Percentiles rank a stretch among this genome's conserved stretches.
Conservation (phyloP, 2,888 invertebrate species). For the Melanostoma mellinum region DNA sequence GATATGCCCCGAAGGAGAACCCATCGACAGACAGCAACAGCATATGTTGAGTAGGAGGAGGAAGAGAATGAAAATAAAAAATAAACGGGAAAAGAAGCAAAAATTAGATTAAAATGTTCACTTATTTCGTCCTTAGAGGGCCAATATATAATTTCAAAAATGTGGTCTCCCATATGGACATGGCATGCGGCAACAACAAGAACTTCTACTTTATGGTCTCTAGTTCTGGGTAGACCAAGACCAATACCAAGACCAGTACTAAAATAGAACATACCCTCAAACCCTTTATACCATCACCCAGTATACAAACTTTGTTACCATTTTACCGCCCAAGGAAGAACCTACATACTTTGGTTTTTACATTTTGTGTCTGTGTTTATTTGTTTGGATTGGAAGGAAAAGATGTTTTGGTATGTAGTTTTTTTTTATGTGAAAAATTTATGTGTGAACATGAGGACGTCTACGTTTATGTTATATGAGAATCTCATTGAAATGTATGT, state of each 20-base stretch:
- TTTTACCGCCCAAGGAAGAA: slow-evolving; percentile 5
- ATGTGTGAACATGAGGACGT: slow-evolving; percentile 32
- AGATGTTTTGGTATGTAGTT: slow-evolving; percentile 19
- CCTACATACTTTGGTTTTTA: slow-evolving; percentile 15
- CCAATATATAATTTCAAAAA: slow-evolving; percentile 64
- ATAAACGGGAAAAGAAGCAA: slow-evolving; percentile 40
- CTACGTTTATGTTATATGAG: slow-evolving; percentile 34
- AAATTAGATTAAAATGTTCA: slow-evolving; percentile 72
- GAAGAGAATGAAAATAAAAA: not conserved
- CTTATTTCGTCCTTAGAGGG: slow-evolving; percentile 68
- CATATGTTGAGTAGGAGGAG: not conserved
- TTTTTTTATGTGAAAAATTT: slow-evolving; percentile 27
- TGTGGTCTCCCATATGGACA: slow-evolving; percentile 58
- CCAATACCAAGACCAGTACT: not conserved
- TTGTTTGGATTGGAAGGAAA: slow-evolving; percentile 20
- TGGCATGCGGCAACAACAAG: slow-evolving; percentile 58
- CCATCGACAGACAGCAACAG: not conserved
- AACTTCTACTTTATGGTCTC: slow-evolving; percentile 52
- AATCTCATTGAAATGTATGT: slow-evolving; percentile 42
- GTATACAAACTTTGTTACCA: not conserved
- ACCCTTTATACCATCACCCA: not conserved
- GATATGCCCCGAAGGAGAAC: slow-evolving; percentile 7
- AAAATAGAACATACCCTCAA: slow-evolving; percentile 24
- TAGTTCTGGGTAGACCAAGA: slow-evolving; percentile 26
- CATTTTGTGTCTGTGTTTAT: not conserved